A percentile compares a stretch with the other conserved stretches of the same genome.
Conservation (phyloP, 2,797 vertebrate genomes). For the Gallinago stenura region DNA sequence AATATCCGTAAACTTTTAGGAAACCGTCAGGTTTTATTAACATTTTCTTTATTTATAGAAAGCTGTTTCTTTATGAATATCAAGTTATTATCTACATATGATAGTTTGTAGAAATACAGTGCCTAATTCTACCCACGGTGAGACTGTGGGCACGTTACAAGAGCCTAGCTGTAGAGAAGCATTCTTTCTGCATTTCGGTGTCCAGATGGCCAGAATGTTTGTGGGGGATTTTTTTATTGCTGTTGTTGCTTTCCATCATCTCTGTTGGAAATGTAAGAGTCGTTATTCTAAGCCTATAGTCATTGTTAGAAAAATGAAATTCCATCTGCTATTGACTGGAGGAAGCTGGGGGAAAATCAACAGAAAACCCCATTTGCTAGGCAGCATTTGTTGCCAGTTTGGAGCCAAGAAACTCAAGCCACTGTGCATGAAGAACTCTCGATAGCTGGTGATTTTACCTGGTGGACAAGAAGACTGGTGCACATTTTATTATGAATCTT, state of each 20-base stretch:
- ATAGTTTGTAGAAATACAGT: neutral
- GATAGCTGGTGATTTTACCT: neutral
- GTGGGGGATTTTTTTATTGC: neutral
- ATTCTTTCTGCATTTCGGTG: neutral
- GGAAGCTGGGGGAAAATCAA: neutral
- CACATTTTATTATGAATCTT: neutral
- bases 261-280: slow-evolving; percentile 4
- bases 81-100: neutral
- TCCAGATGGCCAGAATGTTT: slow-evolving; percentile 50
- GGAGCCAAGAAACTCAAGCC: neutral
- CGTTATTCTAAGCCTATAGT: slow-evolving; percentile 27
- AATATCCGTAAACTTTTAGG: neutral
- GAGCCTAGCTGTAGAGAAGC: neutral
- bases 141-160: neutral
- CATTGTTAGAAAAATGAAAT: slow-evolving; percentile 38
- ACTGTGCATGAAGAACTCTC: neutral
- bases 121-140: neutral
- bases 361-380: neutral
- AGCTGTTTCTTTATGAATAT: neutral
- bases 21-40: neutral
- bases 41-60: slow-evolving; percentile 7
- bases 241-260: slow-evolving; percentile 23
- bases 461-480: neutral
- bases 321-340: slow-evolving; percentile 41
- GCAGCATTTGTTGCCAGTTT: neutral